Evolutionary conservation across 2,888 invertebrate genomes (phyloP).

Genomic region (Ichneumon xanthorius): DNA sequence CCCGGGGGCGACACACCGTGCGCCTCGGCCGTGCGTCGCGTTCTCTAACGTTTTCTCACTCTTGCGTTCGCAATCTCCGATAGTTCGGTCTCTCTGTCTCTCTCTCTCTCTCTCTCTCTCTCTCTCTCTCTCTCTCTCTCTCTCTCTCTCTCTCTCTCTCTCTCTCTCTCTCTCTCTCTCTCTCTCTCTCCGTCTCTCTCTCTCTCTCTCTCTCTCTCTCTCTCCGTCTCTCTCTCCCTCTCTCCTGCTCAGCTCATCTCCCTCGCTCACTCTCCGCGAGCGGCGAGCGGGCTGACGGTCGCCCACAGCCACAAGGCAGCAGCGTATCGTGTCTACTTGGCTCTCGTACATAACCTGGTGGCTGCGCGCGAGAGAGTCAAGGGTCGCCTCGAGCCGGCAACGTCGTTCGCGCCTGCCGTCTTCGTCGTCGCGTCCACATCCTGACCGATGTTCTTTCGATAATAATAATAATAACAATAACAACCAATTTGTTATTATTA

Average conservation of each 20-base stretch:
- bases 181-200: slow-evolving; percentile 3
- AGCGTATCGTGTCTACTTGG: slow-evolving; percentile 60
- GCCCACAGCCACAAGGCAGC: slow-evolving; percentile 70
- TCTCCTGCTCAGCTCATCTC: slow-evolving; percentile 19
- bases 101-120: slow-evolving; percentile 31
- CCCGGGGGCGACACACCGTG: slow-evolving; percentile 57
- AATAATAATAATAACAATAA: slow-evolving; percentile 1
- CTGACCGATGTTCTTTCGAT: slow-evolving; percentile 48
- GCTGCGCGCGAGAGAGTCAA: slow-evolving; percentile 68
- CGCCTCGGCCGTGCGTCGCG: slow-evolving; percentile 28
- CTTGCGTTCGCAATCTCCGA: slow-evolving; percentile 33
- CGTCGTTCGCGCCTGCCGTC: slow-evolving; percentile 68
- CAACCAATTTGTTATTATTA: neutral
- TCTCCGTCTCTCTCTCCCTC: slow-evolving; percentile 6
- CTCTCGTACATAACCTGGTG: slow-evolving; percentile 64
- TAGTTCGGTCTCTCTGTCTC: slow-evolving; percentile 19
- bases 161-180: slow-evolving; percentile 39
- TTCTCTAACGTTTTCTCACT: slow-evolving; percentile 30
- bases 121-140: slow-evolving; percentile 46
- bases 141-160: slow-evolving; percentile 53
- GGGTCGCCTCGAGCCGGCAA: slow-evolving; percentile 69
- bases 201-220: slow-evolving; percentile 26
- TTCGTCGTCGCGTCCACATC: slow-evolving; percentile 62
- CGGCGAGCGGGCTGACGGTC: slow-evolving; percentile 58
- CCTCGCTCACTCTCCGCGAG: slow-evolving; percentile 59